These are phyloP conservation scores for Dasyprocta punctata DNA, from an alignment of 2,113 vertebrate species.

Conservation along the genomic window DNA sequence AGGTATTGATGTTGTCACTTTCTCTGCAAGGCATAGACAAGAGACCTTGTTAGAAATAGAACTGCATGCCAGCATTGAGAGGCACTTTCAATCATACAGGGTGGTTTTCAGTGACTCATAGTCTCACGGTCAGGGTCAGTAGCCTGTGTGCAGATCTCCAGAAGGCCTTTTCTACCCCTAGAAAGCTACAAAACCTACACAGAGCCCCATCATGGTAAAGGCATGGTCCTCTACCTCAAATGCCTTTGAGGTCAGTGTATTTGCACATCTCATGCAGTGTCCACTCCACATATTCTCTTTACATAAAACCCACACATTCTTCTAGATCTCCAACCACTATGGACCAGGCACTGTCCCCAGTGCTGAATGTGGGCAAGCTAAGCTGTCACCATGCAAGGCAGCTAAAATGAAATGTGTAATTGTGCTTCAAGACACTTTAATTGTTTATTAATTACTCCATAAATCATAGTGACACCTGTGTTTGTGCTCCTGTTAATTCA, in stretches of 20 bases:
- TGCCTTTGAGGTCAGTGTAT: neutral
- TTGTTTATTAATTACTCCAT: constrained; percentile 94
- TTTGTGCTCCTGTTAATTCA: constrained; percentile 87
- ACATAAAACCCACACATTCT: neutral
- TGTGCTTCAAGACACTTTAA: constrained; percentile 88
- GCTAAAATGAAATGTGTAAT: constrained; percentile 81
- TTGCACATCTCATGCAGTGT: neutral
- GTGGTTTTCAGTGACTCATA: neutral
- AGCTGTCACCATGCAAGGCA: neutral
- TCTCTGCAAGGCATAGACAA: neutral
- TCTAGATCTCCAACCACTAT: neutral
- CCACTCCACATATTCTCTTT: neutral
- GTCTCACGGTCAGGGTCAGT: neutral
- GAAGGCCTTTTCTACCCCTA: neutral
- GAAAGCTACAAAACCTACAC: neutral
- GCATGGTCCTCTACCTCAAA: neutral
- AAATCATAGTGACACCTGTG: constrained; percentile 92
- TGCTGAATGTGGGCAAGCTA: constrained; percentile 1
- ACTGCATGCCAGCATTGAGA: neutral
- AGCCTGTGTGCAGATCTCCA: neutral
- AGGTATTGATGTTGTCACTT: neutral
- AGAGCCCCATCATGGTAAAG: neutral
- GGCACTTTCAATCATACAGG: too few relatives aligned
- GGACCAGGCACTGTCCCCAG: neutral
- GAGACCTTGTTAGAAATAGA: neutral